These are phyloP conservation scores for Antennarius striatus DNA, from an alignment of 2,113 vertebrate species.

Conservation along the genomic window DNA sequence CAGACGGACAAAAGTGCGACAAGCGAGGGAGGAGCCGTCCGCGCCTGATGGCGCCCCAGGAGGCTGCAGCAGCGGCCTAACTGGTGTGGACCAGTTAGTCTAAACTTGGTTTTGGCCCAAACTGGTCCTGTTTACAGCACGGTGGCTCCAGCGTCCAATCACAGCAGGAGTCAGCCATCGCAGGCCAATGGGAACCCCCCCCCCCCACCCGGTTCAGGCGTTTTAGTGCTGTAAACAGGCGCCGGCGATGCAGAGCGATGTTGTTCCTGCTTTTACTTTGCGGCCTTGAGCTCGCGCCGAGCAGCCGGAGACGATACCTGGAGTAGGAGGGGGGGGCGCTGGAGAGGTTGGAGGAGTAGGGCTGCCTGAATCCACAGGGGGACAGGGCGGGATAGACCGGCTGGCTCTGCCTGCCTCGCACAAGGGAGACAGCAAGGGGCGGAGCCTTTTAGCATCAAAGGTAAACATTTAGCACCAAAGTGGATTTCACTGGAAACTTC, in stretches of 20 bases:
- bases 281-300: slow-evolving; percentile 30
- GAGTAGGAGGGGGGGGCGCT: slow-evolving; percentile 90
- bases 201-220: slow-evolving; percentile 15
- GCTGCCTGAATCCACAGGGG: slow-evolving; percentile 97
- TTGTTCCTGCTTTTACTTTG: neutral
- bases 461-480: neutral
- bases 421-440: slow-evolving; percentile 67
- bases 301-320: slow-evolving; percentile 87
- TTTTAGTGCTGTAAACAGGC: slow-evolving; percentile 59
- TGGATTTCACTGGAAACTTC: neutral
- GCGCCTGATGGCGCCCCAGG: neutral
- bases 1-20: neutral
- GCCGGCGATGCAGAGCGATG: slow-evolving; percentile 35
- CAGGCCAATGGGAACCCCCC: slow-evolving; percentile 19
- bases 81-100: slow-evolving; percentile 27
- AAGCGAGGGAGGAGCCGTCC: slow-evolving; percentile 4
- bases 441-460: slow-evolving; percentile 42
- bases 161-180: too few species aligned
- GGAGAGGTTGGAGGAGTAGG: slow-evolving; percentile 89
- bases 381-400: slow-evolving; percentile 93
- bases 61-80: slow-evolving; percentile 46
- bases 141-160: slow-evolving; percentile 1
- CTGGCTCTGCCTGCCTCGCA: slow-evolving; percentile 92
- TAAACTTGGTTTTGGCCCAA: slow-evolving; percentile 32
- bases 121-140: slow-evolving; percentile 62